Percentiles rank a stretch among this genome's conserved stretches.
Evolutionary conservation across 2,888 invertebrate species (phyloP).

Genomic region (Tetramorium bicarinatum): DNA sequence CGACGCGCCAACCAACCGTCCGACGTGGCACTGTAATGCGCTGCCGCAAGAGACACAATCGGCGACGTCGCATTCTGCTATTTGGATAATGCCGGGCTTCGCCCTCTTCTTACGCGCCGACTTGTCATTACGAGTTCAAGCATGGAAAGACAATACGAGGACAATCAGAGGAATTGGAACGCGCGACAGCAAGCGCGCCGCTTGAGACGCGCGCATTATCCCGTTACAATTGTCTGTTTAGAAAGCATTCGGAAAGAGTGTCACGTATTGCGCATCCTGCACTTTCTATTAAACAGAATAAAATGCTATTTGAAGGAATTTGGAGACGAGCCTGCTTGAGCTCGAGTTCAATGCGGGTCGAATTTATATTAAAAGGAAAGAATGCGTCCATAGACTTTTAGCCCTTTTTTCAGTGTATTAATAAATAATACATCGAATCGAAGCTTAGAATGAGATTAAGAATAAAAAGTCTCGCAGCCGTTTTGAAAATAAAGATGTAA

Average conservation of each 20-base stretch:
- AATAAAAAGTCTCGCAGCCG: no score
- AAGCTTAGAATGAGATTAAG: no score
- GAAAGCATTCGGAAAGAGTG: not conserved
- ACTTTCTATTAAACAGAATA: not conserved
- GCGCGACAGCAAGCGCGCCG: conserved; percentile 27
- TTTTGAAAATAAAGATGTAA: no score
- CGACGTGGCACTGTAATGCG: not conserved
- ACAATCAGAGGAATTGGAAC: conserved; percentile 60
- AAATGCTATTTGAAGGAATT: not conserved
- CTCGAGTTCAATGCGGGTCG: not conserved
- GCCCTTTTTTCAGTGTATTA: no score
- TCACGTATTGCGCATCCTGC: not conserved
- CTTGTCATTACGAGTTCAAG: conserved; percentile 69
- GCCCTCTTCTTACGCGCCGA: conserved; percentile 55
- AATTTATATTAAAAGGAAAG: not conserved
- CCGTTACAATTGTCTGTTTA: conserved; percentile 27
- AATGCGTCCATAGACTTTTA: no score
- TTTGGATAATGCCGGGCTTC: conserved; percentile 60
- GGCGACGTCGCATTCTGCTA: conserved; percentile 47
- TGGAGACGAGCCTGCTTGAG: not conserved
- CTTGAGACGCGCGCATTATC: not conserved
- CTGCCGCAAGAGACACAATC: not conserved
- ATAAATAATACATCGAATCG: no score
- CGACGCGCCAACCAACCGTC: conserved; percentile 33
- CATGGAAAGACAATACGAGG: conserved; percentile 62